Evolutionary conservation across 2,113 vertebrate species (phyloP), one percentile per base, ranked within the genome.

Genomic region (Colossoma macropomum): DNA sequence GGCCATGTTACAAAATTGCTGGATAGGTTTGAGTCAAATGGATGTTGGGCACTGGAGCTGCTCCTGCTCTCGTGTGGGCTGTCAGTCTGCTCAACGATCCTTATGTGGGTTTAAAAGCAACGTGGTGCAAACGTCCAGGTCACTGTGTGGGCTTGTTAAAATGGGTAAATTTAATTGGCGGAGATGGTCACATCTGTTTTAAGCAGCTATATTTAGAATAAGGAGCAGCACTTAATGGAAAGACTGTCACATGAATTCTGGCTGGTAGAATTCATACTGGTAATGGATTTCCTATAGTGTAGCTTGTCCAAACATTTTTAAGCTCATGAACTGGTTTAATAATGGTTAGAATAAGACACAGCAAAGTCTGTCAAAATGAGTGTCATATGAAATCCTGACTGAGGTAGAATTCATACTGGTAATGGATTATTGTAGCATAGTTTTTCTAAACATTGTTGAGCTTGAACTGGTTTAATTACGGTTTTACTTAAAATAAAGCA

Each of bases 91-190:
- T 48, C 16, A 87, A 83, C 27, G 56, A 45, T 85, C 28, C 54
- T 86, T 68, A 69, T 75, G 63, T 79, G 77, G 81, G 74, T 87
- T 85, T 86, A 41, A 86, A 89, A 87, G 77, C 84, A 83, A 75
- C 48, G 69, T 65, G 23, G 81, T 50, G 25, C 50, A 79, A 69
- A 85, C 45, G 71, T 54, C 82, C 56, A 80, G 77, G 60, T 45
- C 32, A 84, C 62, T 48, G 70, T 79, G 70, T 79, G 70, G 56
- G 54, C 68, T 50, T 68, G 72, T 66, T 66, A 25, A 75, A 73
- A 83, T 70, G 63, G 34, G 23, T 12, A 4, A 71, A n/a, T 23
- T 28, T 73, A 45, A 78, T 62, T 77, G 81, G 66, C 25, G 27
- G 23, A 72, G 4, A 2, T 25, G 21, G 23, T 71, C 34, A 45